Conservation (phyloP, 1,140 invertebrate species). For the Leucophenga varia region DNA sequence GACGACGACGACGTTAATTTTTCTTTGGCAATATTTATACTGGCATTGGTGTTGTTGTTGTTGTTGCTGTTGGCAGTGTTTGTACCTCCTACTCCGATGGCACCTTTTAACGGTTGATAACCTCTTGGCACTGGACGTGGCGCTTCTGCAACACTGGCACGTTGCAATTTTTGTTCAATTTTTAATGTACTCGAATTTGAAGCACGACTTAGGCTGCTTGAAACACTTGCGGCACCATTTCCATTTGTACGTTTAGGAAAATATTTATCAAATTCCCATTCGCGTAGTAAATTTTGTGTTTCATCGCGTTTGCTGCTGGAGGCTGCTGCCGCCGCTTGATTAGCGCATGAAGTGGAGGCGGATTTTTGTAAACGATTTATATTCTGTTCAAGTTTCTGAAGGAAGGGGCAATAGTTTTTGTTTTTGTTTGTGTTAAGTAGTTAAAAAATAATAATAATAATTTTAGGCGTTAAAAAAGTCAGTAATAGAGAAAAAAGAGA, state of each 20-base stretch:
- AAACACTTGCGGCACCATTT: slow-evolving; percentile 9
- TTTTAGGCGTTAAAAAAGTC: not conserved
- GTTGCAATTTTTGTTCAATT: slow-evolving; percentile 40
- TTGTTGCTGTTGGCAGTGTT: slow-evolving; percentile 10
- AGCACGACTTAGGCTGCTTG: slow-evolving; percentile 32
- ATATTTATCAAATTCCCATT: slow-evolving; percentile 82
- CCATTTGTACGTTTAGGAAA: slow-evolving; percentile 67
- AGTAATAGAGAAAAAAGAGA: no score
- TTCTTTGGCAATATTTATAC: slow-evolving; percentile 34
- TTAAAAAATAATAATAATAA: slow-evolving; percentile 8
- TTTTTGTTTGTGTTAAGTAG: slow-evolving; percentile 40
- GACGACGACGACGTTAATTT: not conserved
- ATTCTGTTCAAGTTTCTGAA: slow-evolving; percentile 50
- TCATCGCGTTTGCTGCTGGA: slow-evolving; percentile 18
- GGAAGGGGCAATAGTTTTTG: slow-evolving; percentile 20
- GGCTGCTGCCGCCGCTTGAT: slow-evolving; percentile 12
- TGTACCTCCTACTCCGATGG: no score
- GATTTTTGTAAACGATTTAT: slow-evolving; percentile 53
- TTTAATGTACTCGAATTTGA: slow-evolving; percentile 48
- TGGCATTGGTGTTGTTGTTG: slow-evolving; percentile 8
- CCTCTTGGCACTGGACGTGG: slow-evolving; percentile 41
- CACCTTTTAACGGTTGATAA: slow-evolving; percentile 43
- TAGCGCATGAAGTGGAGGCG: slow-evolving; percentile 49
- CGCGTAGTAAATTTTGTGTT: slow-evolving; percentile 63
- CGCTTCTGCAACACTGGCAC: slow-evolving; percentile 45